Evolutionary conservation across 2,888 invertebrate genomes (phyloP).

Genomic region (Tiliacea citrago): DNA sequence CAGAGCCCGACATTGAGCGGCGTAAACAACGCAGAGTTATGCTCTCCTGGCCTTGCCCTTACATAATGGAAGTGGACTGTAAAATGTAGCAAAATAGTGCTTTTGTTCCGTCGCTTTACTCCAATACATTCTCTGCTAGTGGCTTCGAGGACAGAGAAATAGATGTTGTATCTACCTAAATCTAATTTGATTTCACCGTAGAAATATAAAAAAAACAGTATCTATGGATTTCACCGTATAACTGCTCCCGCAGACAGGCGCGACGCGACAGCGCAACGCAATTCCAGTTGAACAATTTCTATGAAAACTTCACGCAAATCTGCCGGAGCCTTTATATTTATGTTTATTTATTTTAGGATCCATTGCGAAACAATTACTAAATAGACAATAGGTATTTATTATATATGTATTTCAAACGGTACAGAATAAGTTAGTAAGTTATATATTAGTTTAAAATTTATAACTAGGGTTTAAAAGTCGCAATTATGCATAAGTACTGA

Average conservation of each 20-base stretch:
- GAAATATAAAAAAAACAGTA: too few species aligned
- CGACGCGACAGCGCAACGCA: too few species aligned
- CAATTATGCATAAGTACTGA: conserved; percentile 22
- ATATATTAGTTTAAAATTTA: background rate
- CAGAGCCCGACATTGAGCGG: background rate
- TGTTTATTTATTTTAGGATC: background rate
- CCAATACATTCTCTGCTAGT: conserved; percentile 8
- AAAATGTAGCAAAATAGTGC: conserved; percentile 29
- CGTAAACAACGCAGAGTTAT: conserved; percentile 1
- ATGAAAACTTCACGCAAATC: too few species aligned
- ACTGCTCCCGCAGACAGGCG: too few species aligned
- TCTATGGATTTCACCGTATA: background rate
- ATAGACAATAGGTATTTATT: too few species aligned
- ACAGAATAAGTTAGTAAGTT: background rate
- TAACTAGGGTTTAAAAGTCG: conserved; percentile 15
- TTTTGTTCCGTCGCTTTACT: conserved; percentile 1
- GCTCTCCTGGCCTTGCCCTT: conserved; percentile 1
- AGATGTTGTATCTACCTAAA: background rate
- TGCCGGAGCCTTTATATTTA: too few species aligned
- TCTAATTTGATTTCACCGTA: background rate
- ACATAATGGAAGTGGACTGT: conserved; percentile 13
- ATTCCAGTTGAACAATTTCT: too few species aligned
- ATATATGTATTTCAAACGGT: too few species aligned
- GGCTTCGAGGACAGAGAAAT: background rate
- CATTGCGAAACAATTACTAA: background rate